These are phyloP conservation scores for Urechis unicinctus DNA, from an alignment of 2,888 invertebrate genomes.

Conservation along the genomic window DNA sequence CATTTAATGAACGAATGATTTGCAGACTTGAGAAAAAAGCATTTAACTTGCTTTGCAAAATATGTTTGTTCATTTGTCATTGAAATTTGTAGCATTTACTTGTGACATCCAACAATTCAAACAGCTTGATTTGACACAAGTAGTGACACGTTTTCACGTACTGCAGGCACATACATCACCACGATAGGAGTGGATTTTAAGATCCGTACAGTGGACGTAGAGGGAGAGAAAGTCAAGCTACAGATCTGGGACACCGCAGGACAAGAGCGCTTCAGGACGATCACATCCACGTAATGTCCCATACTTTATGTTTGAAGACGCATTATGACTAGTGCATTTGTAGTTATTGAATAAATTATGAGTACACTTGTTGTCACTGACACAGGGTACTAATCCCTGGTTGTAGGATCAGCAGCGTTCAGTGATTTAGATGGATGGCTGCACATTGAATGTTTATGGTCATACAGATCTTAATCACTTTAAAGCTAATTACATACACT, in stretches of 20 bases:
- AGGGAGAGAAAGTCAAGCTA: slow-evolving; percentile 53
- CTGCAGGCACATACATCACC: slow-evolving; percentile 68
- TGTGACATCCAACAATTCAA: background rate
- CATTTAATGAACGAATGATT: too few species aligned
- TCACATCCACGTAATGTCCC: slow-evolving; percentile 79
- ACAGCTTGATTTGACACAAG: background rate
- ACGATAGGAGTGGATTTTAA: slow-evolving; percentile 99
- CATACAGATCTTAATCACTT: too few species aligned
- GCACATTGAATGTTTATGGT: background rate
- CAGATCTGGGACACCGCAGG: slow-evolving; percentile 70
- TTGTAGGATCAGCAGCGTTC: too few species aligned
- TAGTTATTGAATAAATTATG: too few species aligned
- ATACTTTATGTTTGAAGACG: too few species aligned
- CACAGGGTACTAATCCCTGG: too few species aligned
- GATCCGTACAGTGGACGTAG: slow-evolving; percentile 77
- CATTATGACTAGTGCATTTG: too few species aligned
- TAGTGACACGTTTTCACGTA: slow-evolving; percentile 3
- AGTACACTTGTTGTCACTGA: too few species aligned
- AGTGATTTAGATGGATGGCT: background rate
- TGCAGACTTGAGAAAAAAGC: background rate
- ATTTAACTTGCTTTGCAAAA: too few species aligned
- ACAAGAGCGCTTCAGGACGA: slow-evolving; percentile 61
- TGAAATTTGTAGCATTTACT: too few species aligned
- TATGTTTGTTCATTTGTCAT: too few species aligned
- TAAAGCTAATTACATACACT: too few species aligned